These are phyloP conservation scores for Dioctria linearis DNA, from an alignment of 2,888 invertebrate species.

Conservation along the genomic window DNA sequence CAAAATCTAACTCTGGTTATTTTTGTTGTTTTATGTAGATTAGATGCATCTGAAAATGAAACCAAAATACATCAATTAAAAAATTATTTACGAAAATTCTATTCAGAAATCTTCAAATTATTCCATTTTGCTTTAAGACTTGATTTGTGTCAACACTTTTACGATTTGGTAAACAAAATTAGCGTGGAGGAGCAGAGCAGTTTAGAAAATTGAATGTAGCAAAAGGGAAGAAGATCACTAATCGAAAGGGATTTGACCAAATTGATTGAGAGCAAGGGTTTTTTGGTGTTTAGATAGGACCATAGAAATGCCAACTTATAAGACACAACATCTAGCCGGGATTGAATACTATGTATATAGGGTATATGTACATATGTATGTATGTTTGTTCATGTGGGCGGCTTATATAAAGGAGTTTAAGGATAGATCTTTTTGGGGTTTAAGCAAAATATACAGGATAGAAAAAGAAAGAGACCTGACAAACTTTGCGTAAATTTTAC, in stretches of 20 bases:
- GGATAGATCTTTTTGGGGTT: conserved; percentile 9
- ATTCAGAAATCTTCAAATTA: conserved; percentile 21
- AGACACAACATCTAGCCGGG: neutral
- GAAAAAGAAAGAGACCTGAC: neutral
- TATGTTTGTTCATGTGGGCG: no score
- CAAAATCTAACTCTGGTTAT: no score
- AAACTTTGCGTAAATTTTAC: conserved; percentile 20
- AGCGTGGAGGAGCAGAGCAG: neutral
- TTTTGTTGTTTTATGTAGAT: no score
- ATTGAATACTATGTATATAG: neutral
- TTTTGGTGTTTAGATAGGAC: conserved; percentile 50
- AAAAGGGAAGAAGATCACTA: conserved; percentile 1
- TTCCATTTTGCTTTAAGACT: conserved; percentile 25
- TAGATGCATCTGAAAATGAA: neutral
- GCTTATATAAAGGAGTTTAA: neutral
- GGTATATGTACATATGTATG: neutral
- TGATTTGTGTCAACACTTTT: conserved; percentile 32
- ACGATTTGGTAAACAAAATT: conserved; percentile 45
- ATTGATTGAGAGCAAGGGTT: conserved; percentile 49
- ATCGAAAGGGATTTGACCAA: conserved; percentile 50
- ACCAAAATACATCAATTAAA: neutral
- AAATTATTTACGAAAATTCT: conserved; percentile 3
- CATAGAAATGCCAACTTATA: conserved; percentile 19
- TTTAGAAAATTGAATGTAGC: neutral
- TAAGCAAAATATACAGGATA: neutral